Base-by-base conservation (phyloP, 2,113 vertebrate species). In the Entomyzon cyanotis region DNA sequence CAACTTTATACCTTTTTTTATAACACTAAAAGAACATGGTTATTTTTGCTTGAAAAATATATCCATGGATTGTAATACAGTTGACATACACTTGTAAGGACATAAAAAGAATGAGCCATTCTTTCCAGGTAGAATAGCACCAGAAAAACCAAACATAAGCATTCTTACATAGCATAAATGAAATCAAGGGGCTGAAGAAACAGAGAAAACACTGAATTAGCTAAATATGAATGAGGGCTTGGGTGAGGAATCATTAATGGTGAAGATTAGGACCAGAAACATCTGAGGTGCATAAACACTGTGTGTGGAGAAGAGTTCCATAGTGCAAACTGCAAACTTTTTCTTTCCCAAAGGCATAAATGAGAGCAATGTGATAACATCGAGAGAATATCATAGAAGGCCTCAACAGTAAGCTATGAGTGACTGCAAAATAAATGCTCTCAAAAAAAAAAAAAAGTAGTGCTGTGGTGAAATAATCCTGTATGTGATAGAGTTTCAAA, bases 251-350 rank as follows among this genome's bases (percentile, higher is more conserved):
- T 79, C 63, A 28, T 23, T 89, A 71, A 47, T 2, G 9, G 16
- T n/a, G 28, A 75, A 53, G 18, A 46, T 35, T 20, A 67, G 47
- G 52, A 78, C 6, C 15, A 62, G 52, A 50, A 82, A 58, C 10
- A 49, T 19, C 24, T 37, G 33, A 78, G 42, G 10, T 69, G 53
- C 5, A 10, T 19, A 78, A 87, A 50, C 5, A 18, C 3, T 37
- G 7, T 21, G 2, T 25, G 19, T 42, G 12, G 23, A 81, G 23
- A 81, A 55, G n/a, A 67, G n/a, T 39, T 89, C 15, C 18, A 33
- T 4, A 65, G 9, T 23, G 25, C 9, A 73, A 68, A 17, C 3
- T 2, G 0, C 1, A 3, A 70, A 10, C 6, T 30, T 63, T 35
- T 25, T 23, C 8, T 4, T 3, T 11, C 10, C 16, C 15, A 35